These are phyloP conservation scores for Laticauda colubrina DNA, from an alignment of 2,113 vertebrate species.

Conservation along the genomic window DNA sequence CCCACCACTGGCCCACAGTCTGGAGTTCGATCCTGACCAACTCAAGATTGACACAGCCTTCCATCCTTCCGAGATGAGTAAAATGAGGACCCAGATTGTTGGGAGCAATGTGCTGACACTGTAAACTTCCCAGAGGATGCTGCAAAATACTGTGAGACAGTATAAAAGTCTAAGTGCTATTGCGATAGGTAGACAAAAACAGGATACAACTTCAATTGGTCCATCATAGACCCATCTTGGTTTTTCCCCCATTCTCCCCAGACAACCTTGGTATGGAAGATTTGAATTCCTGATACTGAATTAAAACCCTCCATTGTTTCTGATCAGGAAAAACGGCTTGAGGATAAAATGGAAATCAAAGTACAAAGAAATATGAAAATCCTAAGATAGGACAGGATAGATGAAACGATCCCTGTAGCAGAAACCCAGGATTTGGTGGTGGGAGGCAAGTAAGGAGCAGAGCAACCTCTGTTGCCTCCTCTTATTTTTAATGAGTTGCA, in stretches of 20 bases:
- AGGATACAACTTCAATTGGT: not conserved
- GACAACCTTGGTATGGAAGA: not conserved
- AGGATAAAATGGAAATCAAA: not conserved
- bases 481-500: slow-evolving; percentile 42
- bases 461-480: not conserved
- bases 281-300: not conserved
- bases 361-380: not conserved
- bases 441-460: not conserved
- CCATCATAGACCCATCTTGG: not conserved
- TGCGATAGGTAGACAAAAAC: not conserved
- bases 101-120: no score
- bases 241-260: not conserved
- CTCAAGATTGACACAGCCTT: no score
- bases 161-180: not conserved
- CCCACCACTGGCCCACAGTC: no score
- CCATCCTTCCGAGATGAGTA: no score
- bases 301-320: not conserved
- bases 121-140: no score
- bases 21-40: no score
- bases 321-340: not conserved
- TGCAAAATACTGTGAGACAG: not conserved
- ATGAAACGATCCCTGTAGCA: not conserved
- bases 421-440: no score
- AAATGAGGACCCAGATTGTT: no score
- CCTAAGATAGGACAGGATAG: fast-evolving